Percentiles rank a stretch among this genome's conserved stretches.
Conservation (phyloP, 2,113 vertebrate species). For the Machaerirhynchus nigripectus region DNA sequence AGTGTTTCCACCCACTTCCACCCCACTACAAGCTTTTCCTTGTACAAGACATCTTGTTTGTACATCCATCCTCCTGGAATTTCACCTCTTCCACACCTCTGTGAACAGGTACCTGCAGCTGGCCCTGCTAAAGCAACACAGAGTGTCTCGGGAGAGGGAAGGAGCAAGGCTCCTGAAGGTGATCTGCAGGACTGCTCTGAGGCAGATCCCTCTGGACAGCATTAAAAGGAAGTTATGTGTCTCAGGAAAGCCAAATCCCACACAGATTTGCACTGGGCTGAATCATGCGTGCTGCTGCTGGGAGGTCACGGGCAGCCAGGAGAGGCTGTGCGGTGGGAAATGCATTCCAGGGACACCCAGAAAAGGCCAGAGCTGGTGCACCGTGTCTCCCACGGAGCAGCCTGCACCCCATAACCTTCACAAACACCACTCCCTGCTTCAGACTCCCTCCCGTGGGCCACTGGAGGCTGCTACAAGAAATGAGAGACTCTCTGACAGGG, state of each 20-base stretch:
- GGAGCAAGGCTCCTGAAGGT: not conserved
- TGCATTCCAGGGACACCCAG: slow-evolving; percentile 2
- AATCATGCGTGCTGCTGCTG: not conserved
- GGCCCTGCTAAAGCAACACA: not conserved
- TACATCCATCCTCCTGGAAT: not conserved
- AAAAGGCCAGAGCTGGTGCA: not conserved
- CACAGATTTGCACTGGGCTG: not conserved
- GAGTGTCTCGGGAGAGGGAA: not conserved
- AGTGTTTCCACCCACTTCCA: slow-evolving; percentile 45
- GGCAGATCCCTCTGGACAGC: not conserved
- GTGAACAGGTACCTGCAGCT: not conserved
- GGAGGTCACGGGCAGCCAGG: not conserved
- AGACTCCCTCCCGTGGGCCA: rapidly evolving
- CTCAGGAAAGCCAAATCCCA: not conserved
- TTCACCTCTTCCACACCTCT: not conserved
- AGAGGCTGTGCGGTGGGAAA: not conserved
- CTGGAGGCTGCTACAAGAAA: not conserved
- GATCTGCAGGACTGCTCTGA: not conserved
- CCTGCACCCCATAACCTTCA: not conserved
- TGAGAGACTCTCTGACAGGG: not conserved
- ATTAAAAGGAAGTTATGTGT: not conserved
- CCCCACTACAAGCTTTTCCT: not conserved
- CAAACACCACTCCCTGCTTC: not conserved
- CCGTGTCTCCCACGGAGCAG: not conserved
- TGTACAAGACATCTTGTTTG: not conserved